Evolutionary conservation across 2,797 vertebrate genomes (phyloP).

Genomic region (Pantherophis vulpinus): DNA sequence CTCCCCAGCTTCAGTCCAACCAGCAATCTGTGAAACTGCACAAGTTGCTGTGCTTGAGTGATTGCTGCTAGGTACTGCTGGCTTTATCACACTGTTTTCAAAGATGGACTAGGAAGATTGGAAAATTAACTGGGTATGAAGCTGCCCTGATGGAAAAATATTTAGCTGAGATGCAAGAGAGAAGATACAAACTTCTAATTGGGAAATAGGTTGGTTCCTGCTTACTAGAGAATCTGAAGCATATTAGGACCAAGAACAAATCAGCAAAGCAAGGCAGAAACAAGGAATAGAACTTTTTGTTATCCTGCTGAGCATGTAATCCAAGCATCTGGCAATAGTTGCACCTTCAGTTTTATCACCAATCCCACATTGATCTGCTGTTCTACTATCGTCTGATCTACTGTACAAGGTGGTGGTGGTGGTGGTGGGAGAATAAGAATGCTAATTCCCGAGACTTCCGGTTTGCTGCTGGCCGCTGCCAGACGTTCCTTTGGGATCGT

Average conservation of each 20-base stretch:
- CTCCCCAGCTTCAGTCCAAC: neutral
- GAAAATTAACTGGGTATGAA: constrained; percentile 1
- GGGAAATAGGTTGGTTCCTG: neutral
- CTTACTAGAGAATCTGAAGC: neutral
- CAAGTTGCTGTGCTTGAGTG: neutral
- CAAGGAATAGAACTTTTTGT: neutral
- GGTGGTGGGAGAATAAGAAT: neutral
- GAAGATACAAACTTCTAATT: neutral
- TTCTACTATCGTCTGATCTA: neutral
- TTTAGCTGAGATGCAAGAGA: neutral
- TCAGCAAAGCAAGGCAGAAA: neutral
- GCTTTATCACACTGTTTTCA: constrained; percentile 4
- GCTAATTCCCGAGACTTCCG: neutral
- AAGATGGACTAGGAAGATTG: neutral
- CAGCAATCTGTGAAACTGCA: neutral
- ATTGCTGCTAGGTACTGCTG: neutral
- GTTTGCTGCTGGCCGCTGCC: too few relatives aligned
- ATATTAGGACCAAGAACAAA: neutral
- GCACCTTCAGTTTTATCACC: neutral
- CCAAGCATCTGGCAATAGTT: neutral
- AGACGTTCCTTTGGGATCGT: too few relatives aligned
- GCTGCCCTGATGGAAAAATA: neutral
- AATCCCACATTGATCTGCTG: neutral
- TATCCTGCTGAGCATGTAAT: neutral
- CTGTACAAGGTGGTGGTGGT: too few relatives aligned